These are phyloP conservation scores for Eupithecia tripunctaria DNA, from an alignment of 2,888 invertebrate genomes.

Conservation along the genomic window DNA sequence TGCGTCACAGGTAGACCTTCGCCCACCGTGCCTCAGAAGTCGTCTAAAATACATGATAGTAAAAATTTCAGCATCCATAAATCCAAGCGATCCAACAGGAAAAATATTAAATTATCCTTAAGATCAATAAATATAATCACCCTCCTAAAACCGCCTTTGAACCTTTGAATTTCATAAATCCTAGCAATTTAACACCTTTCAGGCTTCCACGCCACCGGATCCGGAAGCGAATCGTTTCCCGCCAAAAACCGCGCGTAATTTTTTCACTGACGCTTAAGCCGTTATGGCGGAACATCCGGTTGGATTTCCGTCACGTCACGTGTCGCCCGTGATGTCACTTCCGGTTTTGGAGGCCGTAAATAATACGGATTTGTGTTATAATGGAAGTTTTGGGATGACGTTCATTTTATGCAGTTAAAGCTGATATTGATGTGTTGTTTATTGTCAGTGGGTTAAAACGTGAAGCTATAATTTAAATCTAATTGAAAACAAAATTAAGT, in stretches of 20 bases:
- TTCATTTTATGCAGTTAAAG: conserved; percentile 1
- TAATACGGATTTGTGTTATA: conserved; percentile 31
- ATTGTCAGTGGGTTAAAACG: background rate
- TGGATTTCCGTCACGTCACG: conserved; percentile 69
- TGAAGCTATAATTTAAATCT: background rate
- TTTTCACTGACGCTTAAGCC: conserved; percentile 74
- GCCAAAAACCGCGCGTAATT: conserved; percentile 76
- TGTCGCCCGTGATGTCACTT: conserved; percentile 55
- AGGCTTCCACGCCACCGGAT: conserved; percentile 52
- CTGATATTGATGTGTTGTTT: background rate
- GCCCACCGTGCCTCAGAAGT: too few relatives aligned
- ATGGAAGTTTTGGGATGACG: conserved; percentile 18
- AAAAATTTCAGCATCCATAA: background rate
- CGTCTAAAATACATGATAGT: too few relatives aligned
- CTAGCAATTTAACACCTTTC: conserved; percentile 54
- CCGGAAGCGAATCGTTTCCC: conserved; percentile 75
- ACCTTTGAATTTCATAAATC: conserved; percentile 34
- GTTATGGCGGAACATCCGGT: conserved; percentile 73
- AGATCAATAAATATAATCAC: conserved; percentile 10
- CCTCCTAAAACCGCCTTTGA: conserved; percentile 5
- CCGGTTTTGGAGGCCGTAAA: conserved; percentile 41
- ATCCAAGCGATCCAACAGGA: background rate
- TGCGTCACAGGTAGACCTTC: too few relatives aligned
- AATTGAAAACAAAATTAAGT: background rate
- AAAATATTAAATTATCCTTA: conserved; percentile 1